Evolutionary conservation across 2,113 vertebrate species (phyloP).

Genomic region (Ranitomeya imitator): DNA sequence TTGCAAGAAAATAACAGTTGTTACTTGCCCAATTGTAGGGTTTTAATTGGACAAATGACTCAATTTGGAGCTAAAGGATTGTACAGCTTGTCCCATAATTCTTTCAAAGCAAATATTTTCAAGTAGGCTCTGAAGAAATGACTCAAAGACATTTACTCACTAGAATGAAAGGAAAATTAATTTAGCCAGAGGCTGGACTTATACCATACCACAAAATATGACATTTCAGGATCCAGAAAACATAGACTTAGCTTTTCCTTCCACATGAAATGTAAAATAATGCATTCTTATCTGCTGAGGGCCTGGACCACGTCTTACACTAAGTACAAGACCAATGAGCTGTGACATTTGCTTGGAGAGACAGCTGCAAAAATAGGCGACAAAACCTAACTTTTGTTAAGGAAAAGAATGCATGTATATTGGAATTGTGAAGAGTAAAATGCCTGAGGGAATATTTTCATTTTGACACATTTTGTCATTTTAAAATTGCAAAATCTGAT

Average conservation of each 20-base stretch:
- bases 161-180: slow-evolving; percentile 31
- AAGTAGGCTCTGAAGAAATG: slow-evolving; percentile 36
- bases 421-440: background rate
- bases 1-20: background rate
- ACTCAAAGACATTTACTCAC: slow-evolving; percentile 45
- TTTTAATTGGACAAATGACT: slow-evolving; percentile 59
- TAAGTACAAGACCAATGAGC: slow-evolving; percentile 14
- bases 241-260: background rate
- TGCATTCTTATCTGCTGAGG: slow-evolving; percentile 5
- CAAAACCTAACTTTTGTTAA: background rate
- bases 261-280: slow-evolving; percentile 21
- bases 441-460: background rate
- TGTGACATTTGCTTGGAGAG: background rate
- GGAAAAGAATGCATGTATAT: background rate
- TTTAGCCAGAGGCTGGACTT: slow-evolving; percentile 10
- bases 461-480: background rate
- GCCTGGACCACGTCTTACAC: background rate
- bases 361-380: background rate
- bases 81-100: slow-evolving; percentile 46
- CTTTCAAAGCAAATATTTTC: slow-evolving; percentile 41
- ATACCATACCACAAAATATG: slow-evolving; percentile 20
- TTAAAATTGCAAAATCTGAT: background rate
- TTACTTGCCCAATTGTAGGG: slow-evolving; percentile 29
- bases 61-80: slow-evolving; percentile 47
- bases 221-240: slow-evolving; percentile 43